phyloP scores from a whole-genome alignment of 1,140 invertebrate genomes.

The Bursaphelenchus mucronatus region DNA sequence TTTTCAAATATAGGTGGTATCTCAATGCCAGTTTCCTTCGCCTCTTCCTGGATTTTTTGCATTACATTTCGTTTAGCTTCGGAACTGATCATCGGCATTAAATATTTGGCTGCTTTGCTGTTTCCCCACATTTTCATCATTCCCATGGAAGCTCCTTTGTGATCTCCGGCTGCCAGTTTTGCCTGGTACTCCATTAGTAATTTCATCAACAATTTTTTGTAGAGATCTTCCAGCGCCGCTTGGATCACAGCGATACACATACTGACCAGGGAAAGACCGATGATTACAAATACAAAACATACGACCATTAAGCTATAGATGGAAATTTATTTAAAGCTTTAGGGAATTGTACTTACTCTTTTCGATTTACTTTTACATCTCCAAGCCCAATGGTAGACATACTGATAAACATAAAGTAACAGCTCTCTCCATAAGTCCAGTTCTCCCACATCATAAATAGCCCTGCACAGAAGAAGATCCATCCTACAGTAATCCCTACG shows the following conservation, averaged over 20 bases:
- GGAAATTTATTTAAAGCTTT: constrained; percentile 2
- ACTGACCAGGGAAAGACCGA: constrained; percentile 56
- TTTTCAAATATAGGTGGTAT: constrained; percentile 57
- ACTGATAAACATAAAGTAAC: constrained; percentile 59
- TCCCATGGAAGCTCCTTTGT: constrained; percentile 57
- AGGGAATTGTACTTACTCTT: constrained; percentile 40
- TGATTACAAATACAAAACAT: constrained; percentile 58
- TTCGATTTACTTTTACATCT: constrained; percentile 47
- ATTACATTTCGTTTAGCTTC: constrained; percentile 52
- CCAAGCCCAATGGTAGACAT: constrained; percentile 51
- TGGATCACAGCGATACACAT: constrained; percentile 61
- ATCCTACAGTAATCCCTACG: constrained; percentile 49
- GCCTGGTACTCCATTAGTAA: constrained; percentile 57
- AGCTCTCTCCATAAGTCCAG: constrained; percentile 52
- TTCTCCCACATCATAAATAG: constrained; percentile 59
- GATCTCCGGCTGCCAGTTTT: constrained; percentile 55
- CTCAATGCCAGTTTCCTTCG: constrained; percentile 56
- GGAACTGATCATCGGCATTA: constrained; percentile 56
- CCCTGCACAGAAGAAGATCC: constrained; percentile 59
- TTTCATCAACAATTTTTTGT: constrained; percentile 54
- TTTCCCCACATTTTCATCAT: constrained; percentile 59
- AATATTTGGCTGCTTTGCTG: constrained; percentile 52
- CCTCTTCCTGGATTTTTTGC: constrained; percentile 58
- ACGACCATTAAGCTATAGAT: constrained; percentile 54
- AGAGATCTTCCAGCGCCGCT: constrained; percentile 56